These are phyloP conservation scores for Chlorospingus flavigularis DNA, from an alignment of 2,797 vertebrate genomes.

Conservation along the genomic window DNA sequence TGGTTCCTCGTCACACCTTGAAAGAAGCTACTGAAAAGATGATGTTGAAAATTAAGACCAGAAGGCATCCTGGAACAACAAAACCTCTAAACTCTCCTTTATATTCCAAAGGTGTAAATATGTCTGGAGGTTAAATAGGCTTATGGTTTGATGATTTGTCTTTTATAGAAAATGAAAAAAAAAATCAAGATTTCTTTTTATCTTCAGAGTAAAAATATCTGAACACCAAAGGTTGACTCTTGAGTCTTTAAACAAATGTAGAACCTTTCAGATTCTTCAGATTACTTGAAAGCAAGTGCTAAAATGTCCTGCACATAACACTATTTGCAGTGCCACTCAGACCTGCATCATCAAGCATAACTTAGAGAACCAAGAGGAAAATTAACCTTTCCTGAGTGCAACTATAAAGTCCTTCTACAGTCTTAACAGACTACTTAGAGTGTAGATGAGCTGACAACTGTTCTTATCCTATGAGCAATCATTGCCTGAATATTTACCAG, in stretches of 20 bases:
- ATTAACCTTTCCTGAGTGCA: background rate
- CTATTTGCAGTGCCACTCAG: background rate
- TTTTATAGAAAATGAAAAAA: background rate
- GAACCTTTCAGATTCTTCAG: background rate
- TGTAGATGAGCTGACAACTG: background rate
- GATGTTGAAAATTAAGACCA: conserved; percentile 57
- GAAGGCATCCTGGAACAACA: conserved; percentile 44
- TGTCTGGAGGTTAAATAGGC: conserved; percentile 43
- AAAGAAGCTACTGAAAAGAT: conserved; percentile 51
- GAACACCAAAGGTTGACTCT: background rate
- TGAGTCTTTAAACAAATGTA: background rate
- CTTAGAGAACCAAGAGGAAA: background rate
- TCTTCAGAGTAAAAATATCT: background rate
- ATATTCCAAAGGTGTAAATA: conserved; percentile 34
- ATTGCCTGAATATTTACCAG: background rate
- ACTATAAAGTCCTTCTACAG: background rate
- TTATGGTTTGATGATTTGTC: conserved; percentile 4
- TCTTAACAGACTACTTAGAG: background rate
- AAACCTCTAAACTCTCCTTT: conserved; percentile 13
- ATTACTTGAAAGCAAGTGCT: background rate
- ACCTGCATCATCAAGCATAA: background rate
- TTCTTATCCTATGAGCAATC: background rate
- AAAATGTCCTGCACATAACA: background rate
- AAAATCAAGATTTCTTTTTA: background rate
- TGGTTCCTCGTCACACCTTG: conserved; percentile 47